phyloP scores from a whole-genome alignment of 2,888 invertebrate genomes.

The Folsomia candida region DNA sequence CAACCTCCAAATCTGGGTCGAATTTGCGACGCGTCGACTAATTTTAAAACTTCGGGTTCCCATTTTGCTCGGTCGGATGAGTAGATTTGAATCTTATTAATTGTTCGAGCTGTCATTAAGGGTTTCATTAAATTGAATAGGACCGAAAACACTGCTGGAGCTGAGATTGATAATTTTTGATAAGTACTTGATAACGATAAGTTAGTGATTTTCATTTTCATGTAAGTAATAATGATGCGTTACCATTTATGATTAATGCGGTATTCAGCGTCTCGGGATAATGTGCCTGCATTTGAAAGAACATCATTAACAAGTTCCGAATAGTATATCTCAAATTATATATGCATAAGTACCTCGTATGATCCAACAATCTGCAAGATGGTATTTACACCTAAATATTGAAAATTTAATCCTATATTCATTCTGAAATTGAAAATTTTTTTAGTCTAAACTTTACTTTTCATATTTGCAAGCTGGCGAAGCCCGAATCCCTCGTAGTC shows the following conservation, averaged over 20 bases:
- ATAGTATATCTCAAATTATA: too few species aligned
- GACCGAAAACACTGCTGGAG: constrained; percentile 34
- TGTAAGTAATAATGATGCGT: too few species aligned
- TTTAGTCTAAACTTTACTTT: constrained; percentile 18
- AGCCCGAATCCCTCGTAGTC: constrained; percentile 30
- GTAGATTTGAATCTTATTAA: constrained; percentile 25
- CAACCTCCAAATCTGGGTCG: constrained; percentile 30
- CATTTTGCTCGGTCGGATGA: constrained; percentile 21
- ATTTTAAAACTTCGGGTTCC: constrained; percentile 22
- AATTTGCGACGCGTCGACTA: constrained; percentile 21
- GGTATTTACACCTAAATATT: constrained; percentile 27
- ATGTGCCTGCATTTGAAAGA: too few species aligned
- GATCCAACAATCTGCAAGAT: constrained; percentile 23
- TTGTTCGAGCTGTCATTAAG: constrained; percentile 26
- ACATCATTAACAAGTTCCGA: too few species aligned
- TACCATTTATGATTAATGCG: constrained; percentile 27
- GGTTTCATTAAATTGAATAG: constrained; percentile 32
- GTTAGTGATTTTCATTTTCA: background rate
- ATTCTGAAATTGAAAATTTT: background rate
- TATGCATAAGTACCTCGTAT: too few species aligned
- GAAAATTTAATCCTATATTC: background rate
- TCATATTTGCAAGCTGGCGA: constrained; percentile 32
- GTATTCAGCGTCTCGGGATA: constrained; percentile 29
- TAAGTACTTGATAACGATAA: background rate
- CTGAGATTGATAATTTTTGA: constrained; percentile 10